phyloP scores from a whole-genome alignment of 1,140 invertebrate species.

The Nomia melanderi region DNA sequence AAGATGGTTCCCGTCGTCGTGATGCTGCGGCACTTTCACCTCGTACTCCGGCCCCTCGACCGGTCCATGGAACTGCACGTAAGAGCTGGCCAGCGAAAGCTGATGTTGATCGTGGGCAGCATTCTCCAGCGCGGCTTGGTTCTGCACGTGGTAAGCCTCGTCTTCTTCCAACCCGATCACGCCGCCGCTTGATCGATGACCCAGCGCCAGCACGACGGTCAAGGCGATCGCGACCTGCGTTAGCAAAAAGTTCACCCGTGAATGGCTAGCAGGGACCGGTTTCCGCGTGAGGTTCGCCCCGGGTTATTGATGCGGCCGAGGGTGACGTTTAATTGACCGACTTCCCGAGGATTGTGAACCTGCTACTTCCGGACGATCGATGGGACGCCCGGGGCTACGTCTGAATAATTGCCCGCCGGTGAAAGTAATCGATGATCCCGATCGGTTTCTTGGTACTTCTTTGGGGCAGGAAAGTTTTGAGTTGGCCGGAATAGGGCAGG shows the following conservation, averaged over 20 bases:
- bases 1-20: slow-evolving; percentile 70
- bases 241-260: slow-evolving; percentile 46
- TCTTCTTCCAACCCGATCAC: slow-evolving; percentile 60
- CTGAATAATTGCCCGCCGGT: slow-evolving; percentile 6
- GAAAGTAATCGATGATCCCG: slow-evolving; percentile 4
- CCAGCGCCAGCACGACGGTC: slow-evolving; percentile 49
- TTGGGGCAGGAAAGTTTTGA: no score
- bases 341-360: neutral
- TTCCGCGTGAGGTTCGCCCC: neutral
- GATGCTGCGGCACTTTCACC: slow-evolving; percentile 75
- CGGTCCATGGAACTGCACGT: slow-evolving; percentile 78
- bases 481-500: no score
- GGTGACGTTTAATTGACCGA: neutral
- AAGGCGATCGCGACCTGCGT: slow-evolving; percentile 49
- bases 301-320: slow-evolving; percentile 26
- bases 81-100: slow-evolving; percentile 71
- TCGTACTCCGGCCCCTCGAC: slow-evolving; percentile 75
- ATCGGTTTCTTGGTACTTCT: neutral
- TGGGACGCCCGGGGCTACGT: neutral
- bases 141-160: slow-evolving; percentile 53
- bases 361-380: neutral
- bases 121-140: slow-evolving; percentile 63
- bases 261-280: neutral
- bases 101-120: slow-evolving; percentile 61
- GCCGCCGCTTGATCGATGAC: slow-evolving; percentile 51